Percentiles rank a stretch among this genome's conserved stretches.
These are phyloP conservation scores for Reticulitermes speratus DNA, from an alignment of 1,140 invertebrate genomes.

Conservation along the genomic window DNA sequence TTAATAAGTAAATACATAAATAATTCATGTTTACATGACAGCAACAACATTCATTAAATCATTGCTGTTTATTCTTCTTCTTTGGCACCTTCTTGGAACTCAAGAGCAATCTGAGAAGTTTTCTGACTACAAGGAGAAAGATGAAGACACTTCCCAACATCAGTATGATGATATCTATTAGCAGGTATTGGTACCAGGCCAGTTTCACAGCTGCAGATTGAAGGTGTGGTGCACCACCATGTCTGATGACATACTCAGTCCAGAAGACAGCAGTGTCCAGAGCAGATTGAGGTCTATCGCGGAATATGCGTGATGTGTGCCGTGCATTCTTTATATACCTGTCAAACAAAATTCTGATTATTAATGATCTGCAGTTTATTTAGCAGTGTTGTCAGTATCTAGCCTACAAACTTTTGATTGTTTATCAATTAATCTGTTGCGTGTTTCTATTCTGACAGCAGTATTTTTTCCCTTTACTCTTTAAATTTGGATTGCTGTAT, in stretches of 20 bases:
- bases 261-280: slow-evolving; percentile 41
- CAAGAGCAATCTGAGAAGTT: no score
- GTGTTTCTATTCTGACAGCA: no score
- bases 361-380: background rate
- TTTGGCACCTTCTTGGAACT: no score
- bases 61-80: no score
- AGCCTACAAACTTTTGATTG: background rate
- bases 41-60: no score
- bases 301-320: slow-evolving; percentile 29
- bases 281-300: slow-evolving; percentile 38
- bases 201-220: slow-evolving; percentile 34
- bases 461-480: no score
- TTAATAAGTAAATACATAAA: no score
- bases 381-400: background rate
- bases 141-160: background rate
- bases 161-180: slow-evolving; percentile 36
- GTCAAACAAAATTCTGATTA: background rate
- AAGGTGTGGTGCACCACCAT: slow-evolving; percentile 39
- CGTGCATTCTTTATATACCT: background rate
- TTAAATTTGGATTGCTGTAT: no score
- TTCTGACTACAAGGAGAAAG: no score
- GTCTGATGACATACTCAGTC: slow-evolving; percentile 42
- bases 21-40: no score
- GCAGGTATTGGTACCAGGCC: slow-evolving; percentile 36
- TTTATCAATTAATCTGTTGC: no score